Evolutionary conservation across 1,140 invertebrate genomes (phyloP).

Genomic region (Drosophila yakuba): DNA sequence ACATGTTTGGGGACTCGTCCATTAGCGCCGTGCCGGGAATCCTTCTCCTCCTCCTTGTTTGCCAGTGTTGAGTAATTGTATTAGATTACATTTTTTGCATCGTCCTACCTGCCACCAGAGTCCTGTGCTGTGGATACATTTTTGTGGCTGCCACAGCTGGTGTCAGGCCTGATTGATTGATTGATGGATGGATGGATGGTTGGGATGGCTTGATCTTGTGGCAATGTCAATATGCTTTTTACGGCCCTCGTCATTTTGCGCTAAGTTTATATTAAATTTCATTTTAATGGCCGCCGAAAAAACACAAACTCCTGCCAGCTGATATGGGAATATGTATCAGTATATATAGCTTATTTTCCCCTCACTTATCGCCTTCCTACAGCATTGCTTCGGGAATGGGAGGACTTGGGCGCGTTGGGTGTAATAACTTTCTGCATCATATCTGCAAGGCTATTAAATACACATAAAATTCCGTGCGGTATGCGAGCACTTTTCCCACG

Average conservation of each 20-base stretch:
- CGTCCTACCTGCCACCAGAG: conserved; percentile 14
- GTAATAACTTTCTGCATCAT: conserved; percentile 76
- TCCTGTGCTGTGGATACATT: conserved; percentile 54
- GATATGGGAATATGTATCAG: conserved; percentile 17
- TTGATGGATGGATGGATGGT: conserved; percentile 32
- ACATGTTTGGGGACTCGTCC: conserved; percentile 38
- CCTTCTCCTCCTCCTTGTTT: conserved; percentile 60
- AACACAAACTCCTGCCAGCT: background rate
- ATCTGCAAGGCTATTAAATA: conserved; percentile 79
- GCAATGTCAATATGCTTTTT: conserved; percentile 76
- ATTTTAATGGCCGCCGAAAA: conserved; percentile 57
- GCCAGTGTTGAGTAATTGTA: conserved; percentile 83
- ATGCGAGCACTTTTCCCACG: conserved; percentile 51
- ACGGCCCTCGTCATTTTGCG: conserved; percentile 39
- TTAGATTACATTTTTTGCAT: conserved; percentile 69
- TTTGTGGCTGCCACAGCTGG: conserved; percentile 49
- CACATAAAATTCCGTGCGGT: conserved; percentile 59
- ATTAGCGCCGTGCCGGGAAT: conserved; percentile 57
- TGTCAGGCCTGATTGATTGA: conserved; percentile 77
- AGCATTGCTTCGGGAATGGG: background rate
- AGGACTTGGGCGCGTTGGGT: background rate
- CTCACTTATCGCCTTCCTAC: conserved; percentile 21
- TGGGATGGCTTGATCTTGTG: conserved; percentile 42
- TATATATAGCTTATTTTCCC: conserved; percentile 8
- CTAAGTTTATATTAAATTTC: conserved; percentile 72